Evolutionary conservation across 1,140 invertebrate genomes (phyloP), one percentile per base, ranked within the genome.

Genomic region (Lycorma delicatula): DNA sequence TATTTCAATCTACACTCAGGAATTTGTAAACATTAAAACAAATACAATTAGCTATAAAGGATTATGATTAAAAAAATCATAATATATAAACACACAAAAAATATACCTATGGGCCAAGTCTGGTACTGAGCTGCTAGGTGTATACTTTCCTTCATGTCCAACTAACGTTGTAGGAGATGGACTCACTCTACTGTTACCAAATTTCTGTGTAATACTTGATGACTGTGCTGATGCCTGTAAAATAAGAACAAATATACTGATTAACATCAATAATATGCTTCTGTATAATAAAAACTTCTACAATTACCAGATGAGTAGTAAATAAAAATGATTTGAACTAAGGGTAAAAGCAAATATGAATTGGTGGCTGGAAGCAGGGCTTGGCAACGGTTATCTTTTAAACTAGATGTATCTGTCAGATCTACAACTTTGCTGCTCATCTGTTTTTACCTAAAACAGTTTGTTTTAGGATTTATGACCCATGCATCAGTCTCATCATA

Each of bases 61-160:
- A n/a, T n/a, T n/a, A n/a, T n/a, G n/a, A n/a, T n/a, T 34, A 34
- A 9, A 9, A 9, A 34, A 34, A 34, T 34, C n/a, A 34, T 34
- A 34, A 9, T 34, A 34, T 9, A 9, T 7, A 38, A 13, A 38
- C 2, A 48, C 23, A 2, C 46, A 20, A 51, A 11, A 28, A 36
- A 38, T 23, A 59, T 70, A 85, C 84, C 83, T 83, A 64, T 85
- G 81, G 26, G 83, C 82, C 67, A 87, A 76, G 73, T 86, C 82
- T 59, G 85, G 83, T 58, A 86, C 83, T 58, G 84, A 86, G 71
- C 82, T 84, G 71, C 82, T 87, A 1, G 84, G 85, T 16, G 85
- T 87, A 68, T 87, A 89, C 73, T 87, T 89, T 52, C 85, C 85
- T 69, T 86, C 84, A 71, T 87, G 85, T 49, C 83, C 85, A 60